Evolutionary conservation across 2,888 invertebrate genomes (phyloP).

Genomic region (Anarsia innoxiella): DNA sequence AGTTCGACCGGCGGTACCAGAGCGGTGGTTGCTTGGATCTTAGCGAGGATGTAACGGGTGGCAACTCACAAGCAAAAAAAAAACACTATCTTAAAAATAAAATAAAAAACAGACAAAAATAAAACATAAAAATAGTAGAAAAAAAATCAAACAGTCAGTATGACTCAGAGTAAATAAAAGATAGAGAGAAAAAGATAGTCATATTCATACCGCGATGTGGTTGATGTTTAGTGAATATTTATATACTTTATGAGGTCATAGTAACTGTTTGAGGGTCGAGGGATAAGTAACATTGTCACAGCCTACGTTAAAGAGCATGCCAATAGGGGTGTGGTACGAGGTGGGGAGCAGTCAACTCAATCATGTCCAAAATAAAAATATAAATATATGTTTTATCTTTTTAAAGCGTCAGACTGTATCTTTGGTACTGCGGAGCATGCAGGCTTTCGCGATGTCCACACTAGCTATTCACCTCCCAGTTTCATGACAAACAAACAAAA

Average conservation of each 20-base stretch:
- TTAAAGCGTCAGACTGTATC: constrained; percentile 64
- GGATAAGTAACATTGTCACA: constrained; percentile 72
- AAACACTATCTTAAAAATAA: constrained; percentile 59
- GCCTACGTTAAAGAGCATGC: constrained; percentile 66
- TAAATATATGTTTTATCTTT: constrained; percentile 5
- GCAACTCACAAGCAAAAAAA: constrained; percentile 72
- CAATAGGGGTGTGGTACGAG: constrained; percentile 43
- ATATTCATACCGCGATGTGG: constrained; percentile 69
- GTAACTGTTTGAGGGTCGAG: constrained; percentile 68
- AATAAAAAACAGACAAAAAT: constrained; percentile 40
- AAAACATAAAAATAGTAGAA: constrained; percentile 35
- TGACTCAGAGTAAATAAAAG: constrained; percentile 69
- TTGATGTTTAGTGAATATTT: constrained; percentile 49
- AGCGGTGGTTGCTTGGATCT: constrained; percentile 55
- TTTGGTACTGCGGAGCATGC: constrained; percentile 54
- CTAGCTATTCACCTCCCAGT: constrained; percentile 45
- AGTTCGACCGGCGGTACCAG: constrained; percentile 26
- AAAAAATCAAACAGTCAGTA: constrained; percentile 74
- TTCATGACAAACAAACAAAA: constrained; percentile 48
- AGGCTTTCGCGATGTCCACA: constrained; percentile 38
- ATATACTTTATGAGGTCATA: constrained; percentile 55
- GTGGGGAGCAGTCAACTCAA: constrained; percentile 51
- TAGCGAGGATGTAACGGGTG: constrained; percentile 69
- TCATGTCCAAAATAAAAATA: constrained; percentile 3
- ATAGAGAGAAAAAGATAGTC: constrained; percentile 64